These are phyloP conservation scores for Antennarius maculatus DNA, from an alignment of 2,797 vertebrate species.

Conservation along the genomic window DNA sequence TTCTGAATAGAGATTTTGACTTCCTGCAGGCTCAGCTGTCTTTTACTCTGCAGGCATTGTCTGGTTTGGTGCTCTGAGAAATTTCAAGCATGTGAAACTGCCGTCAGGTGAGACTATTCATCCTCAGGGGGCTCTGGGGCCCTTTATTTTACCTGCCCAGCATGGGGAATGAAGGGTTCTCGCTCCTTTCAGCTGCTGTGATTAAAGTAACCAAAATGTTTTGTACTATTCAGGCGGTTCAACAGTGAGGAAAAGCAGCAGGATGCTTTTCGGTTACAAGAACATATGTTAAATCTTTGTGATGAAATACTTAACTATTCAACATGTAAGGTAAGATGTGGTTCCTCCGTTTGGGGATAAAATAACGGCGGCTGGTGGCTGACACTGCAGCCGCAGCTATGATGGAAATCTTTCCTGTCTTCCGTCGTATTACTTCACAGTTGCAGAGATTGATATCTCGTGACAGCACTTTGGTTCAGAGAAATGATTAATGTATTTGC, in stretches of 20 bases:
- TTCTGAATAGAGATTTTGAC: constrained; percentile 16
- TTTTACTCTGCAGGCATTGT: not conserved
- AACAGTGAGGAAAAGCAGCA: no score
- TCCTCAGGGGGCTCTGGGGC: constrained; percentile 10
- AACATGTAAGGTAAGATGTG: not conserved
- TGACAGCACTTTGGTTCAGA: constrained; percentile 17
- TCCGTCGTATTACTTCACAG: constrained; percentile 24
- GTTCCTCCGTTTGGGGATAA: not conserved
- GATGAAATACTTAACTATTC: no score
- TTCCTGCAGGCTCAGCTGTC: constrained; percentile 4
- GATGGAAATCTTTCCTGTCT: constrained; percentile 17
- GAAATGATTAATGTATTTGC: constrained; percentile 39
- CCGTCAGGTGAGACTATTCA: constrained; percentile 11
- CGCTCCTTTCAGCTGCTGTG: not conserved
- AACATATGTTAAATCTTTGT: not conserved
- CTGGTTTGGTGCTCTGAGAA: constrained; percentile 5
- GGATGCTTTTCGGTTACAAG: no score
- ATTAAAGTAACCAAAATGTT: not conserved
- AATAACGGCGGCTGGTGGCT: constrained; percentile 1
- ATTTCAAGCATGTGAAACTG: constrained; percentile 8
- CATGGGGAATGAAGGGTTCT: not conserved
- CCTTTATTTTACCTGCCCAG: constrained; percentile 14
- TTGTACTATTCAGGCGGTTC: no score
- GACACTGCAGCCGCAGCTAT: not conserved
- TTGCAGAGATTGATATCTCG: constrained; percentile 22